Conservation (phyloP, 2,888 invertebrate species). For the Eretmocerus hayati region DNA sequence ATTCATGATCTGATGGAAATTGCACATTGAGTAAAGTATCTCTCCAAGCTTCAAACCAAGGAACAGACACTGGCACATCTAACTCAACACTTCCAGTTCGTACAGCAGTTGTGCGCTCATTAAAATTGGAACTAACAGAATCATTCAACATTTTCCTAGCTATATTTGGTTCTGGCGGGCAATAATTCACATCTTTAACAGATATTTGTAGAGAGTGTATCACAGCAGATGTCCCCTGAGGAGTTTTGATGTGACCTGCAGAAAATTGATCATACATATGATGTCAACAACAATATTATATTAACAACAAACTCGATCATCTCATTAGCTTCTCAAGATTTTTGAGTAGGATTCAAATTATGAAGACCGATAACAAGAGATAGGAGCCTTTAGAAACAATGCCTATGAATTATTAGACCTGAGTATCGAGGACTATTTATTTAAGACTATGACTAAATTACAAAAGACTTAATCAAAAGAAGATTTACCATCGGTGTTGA, state of each 20-base stretch:
- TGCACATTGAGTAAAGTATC: slow-evolving; percentile 83
- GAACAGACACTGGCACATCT: slow-evolving; percentile 68
- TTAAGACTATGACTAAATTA: neutral
- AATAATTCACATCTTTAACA: slow-evolving; percentile 73
- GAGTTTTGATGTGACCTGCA: slow-evolving; percentile 77
- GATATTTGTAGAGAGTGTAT: slow-evolving; percentile 72
- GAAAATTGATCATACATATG: too few species aligned
- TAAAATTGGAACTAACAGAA: slow-evolving; percentile 60
- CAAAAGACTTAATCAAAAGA: neutral
- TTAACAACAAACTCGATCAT: too few species aligned
- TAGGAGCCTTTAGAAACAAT: too few species aligned
- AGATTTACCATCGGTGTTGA: slow-evolving; percentile 62
- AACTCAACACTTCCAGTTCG: slow-evolving; percentile 56
- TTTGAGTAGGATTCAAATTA: too few species aligned
- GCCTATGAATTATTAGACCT: too few species aligned
- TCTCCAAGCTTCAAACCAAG: slow-evolving; percentile 95
- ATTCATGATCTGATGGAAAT: slow-evolving; percentile 92
- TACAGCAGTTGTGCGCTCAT: slow-evolving; percentile 52
- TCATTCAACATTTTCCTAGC: slow-evolving; percentile 81
- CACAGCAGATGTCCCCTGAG: slow-evolving; percentile 64
- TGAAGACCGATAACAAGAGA: too few species aligned
- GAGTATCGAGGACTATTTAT: too few species aligned
- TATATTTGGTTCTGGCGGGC: slow-evolving; percentile 72
- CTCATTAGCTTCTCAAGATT: too few species aligned
- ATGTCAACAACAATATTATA: too few species aligned